Base-by-base conservation (phyloP, 1,140 invertebrate genomes). In the Nomia melanderi region DNA sequence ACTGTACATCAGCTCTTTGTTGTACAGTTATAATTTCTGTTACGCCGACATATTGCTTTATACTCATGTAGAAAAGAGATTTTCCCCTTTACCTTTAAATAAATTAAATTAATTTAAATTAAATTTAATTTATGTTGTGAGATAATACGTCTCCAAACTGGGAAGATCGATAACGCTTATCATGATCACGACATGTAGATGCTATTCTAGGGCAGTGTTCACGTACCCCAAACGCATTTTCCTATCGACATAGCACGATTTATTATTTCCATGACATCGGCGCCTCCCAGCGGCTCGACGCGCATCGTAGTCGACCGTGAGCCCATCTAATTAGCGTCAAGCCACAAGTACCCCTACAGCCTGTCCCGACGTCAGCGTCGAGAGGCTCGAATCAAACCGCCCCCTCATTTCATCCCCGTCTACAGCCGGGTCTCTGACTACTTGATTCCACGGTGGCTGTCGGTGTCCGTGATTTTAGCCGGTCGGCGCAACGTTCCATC, bases 281-380 rank as follows among this genome's bases (percentile, higher is more conserved):
- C 53, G 56, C 72, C 50, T 76, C 72, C 72, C 57, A 54, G 56
- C 81, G 60, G 67, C 69, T 76, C 82, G 76, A 67, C 47, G 72
- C 53, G 41, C 74, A 72, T 81, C 71, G 33, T 74, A 65, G 74
- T 78, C 83, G 67, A 59, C 71, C 72, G 79, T 77, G 39, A 75
- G 79, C 25, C 70, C 74, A 69, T 75, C 71, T 84, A 84, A 84
- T 84, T 84, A 85, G 78, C 67, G 83, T 85, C 82, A 77, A 69
- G 47, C 78, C 57, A 41, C 36, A 70, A 78, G 78, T 79, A 27
- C 78, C 59, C 59, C 64, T 57, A 53, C 73, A 72, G 75, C 71
- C 65, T 59, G 65, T 71, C 69, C 67, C 54, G 76, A 70, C 57
- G 67, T 67, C 74, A 72, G 54, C 54, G 72, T 73, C 81, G 57